These are phyloP conservation scores for Darevskia nairensis DNA, from an alignment of 2,797 vertebrate genomes.

Conservation along the genomic window DNA sequence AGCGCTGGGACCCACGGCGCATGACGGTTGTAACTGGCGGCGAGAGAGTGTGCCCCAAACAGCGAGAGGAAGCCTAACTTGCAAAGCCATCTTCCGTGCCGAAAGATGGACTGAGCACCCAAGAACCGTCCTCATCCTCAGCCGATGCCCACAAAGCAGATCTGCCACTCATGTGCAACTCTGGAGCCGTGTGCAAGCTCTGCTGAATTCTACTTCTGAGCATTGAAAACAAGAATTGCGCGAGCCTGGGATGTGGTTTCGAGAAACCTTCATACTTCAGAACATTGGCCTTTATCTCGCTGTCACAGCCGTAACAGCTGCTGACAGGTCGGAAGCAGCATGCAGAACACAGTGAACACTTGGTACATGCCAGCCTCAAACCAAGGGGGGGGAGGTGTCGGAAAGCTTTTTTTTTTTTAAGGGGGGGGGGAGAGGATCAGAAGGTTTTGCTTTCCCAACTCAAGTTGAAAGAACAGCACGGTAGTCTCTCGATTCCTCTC, in stretches of 20 bases:
- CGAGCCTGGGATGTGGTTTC: background rate
- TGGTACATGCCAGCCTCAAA: constrained; percentile 10
- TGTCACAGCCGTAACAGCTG: constrained; percentile 16
- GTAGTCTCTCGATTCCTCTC: too few relatives aligned
- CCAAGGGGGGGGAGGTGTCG: background rate
- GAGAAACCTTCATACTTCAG: constrained; percentile 46
- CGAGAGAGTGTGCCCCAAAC: too few relatives aligned
- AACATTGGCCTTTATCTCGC: constrained; percentile 42
- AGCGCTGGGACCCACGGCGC: background rate
- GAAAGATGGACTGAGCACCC: background rate
- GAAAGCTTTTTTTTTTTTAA: background rate
- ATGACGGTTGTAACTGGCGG: accelerated
- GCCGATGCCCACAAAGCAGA: constrained; percentile 6
- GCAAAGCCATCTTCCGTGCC: background rate
- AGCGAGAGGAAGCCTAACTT: accelerated
- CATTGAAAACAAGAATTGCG: background rate
- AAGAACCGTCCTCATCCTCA: background rate
- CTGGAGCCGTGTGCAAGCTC: accelerated
- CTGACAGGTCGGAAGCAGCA: constrained; percentile 42
- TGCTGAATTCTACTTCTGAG: constrained; percentile 2
- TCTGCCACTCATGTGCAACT: background rate
- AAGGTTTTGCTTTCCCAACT: background rate
- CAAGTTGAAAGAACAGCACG: background rate
- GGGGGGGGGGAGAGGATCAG: background rate
- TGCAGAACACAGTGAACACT: background rate